Conservation (phyloP, 64 coral and sea anemone genomes). For the Porites australiensis region DNA sequence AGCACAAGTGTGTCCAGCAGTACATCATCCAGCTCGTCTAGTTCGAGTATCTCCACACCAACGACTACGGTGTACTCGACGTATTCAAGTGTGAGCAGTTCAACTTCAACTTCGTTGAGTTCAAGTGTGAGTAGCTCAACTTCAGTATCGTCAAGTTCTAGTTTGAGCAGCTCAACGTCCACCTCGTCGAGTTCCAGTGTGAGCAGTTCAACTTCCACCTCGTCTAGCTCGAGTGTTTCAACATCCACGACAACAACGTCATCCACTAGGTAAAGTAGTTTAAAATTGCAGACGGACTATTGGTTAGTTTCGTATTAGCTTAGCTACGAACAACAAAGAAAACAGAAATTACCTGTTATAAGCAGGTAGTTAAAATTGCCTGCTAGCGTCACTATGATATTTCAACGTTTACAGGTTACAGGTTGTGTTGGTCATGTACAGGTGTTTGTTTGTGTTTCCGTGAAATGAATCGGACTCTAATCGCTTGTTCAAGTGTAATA, state of each 20-base stretch:
- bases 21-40: constrained; percentile 3
- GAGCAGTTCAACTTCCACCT: constrained; percentile 21
- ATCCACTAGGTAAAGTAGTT: background rate
- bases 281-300: too few relatives aligned
- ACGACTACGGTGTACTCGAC: background rate
- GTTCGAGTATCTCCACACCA: constrained; percentile 31
- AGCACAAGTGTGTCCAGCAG: constrained; percentile 32
- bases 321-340: too few relatives aligned
- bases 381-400: too few relatives aligned
- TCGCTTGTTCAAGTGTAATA: too few relatives aligned
- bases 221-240: background rate
- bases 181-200: background rate
- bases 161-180: constrained; percentile 10
- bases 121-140: constrained; percentile 1
- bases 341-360: too few relatives aligned
- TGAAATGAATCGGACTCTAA: too few relatives aligned
- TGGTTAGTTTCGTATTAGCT: too few relatives aligned
- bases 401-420: too few relatives aligned
- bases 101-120: background rate
- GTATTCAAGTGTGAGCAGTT: background rate
- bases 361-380: too few relatives aligned
- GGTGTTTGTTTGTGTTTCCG: too few relatives aligned
- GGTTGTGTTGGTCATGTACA: too few relatives aligned
- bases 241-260: constrained; percentile 32
- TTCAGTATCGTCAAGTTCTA: background rate